A percentile compares a stretch with the other conserved stretches of the same genome.
phyloP scores from a whole-genome alignment of 2,797 vertebrate species.

The Erpetoichthys calabaricus region DNA sequence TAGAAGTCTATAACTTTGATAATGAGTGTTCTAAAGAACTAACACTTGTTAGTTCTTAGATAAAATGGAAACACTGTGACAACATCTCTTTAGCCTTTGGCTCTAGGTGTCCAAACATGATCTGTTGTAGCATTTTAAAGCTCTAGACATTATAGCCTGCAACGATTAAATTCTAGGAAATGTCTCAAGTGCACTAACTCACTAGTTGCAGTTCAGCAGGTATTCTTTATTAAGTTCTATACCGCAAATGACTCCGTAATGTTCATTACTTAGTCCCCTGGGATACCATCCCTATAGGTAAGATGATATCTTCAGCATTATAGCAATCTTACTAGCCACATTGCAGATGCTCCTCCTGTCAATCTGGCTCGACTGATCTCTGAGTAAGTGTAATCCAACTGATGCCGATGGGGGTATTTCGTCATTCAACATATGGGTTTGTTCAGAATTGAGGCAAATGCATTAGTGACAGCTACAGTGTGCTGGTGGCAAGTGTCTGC shows the following conservation, averaged over 20 bases:
- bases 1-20: too few species aligned
- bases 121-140: neutral
- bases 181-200: neutral
- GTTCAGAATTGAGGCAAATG: slow-evolving; percentile 15
- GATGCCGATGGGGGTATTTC: slow-evolving; percentile 19
- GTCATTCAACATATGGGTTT: slow-evolving; percentile 22
- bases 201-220: neutral
- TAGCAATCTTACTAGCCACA: slow-evolving; percentile 26
- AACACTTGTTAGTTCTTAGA: too few species aligned
- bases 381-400: slow-evolving; percentile 23
- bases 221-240: neutral
- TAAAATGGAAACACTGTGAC: too few species aligned
- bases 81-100: neutral
- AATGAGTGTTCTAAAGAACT: too few species aligned
- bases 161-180: neutral
- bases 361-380: slow-evolving; percentile 24
- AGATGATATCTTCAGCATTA: slow-evolving; percentile 22
- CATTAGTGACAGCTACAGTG: slow-evolving; percentile 25
- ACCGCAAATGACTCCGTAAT: neutral
- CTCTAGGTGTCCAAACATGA: neutral
- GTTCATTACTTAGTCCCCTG: neutral
- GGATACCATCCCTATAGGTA: neutral
- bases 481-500: slow-evolving; percentile 12
- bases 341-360: slow-evolving; percentile 26
- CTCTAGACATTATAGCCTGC: neutral